A percentile compares a stretch with the other conserved stretches of the same genome.
Evolutionary conservation across 2,797 vertebrate species (phyloP).

Genomic region (Anableps anableps): DNA sequence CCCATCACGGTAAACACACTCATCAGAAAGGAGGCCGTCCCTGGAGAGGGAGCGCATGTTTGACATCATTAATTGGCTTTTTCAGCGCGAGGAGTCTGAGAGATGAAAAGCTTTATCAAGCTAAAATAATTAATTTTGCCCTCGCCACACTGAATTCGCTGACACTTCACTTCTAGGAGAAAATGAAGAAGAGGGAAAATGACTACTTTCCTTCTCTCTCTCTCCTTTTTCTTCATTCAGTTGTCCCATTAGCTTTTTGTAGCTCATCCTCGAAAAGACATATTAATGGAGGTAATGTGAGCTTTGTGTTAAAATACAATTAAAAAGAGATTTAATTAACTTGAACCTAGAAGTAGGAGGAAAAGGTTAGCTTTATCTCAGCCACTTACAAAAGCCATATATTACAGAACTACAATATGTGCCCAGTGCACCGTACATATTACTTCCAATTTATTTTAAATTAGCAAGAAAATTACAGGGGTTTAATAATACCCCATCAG

Average conservation of each 20-base stretch:
- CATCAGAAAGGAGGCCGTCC: conserved; percentile 90
- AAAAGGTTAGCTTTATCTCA: conserved; percentile 89
- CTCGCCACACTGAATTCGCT: conserved; percentile 90
- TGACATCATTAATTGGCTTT: conserved; percentile 99
- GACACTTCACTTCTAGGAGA: conserved; percentile 95
- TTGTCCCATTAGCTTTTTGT: conserved; percentile 63
- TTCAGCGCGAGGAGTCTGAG: conserved; percentile 98
- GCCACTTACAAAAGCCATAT: conserved; percentile 88
- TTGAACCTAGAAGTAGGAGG: conserved; percentile 88
- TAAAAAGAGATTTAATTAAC: conserved; percentile 98
- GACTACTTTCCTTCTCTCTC: conserved; percentile 73
- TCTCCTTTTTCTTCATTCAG: conserved; percentile 67
- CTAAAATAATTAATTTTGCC: conserved; percentile 99
- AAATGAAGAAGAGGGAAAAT: conserved; percentile 75
- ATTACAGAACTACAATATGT: conserved; percentile 90
- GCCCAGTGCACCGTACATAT: conserved; percentile 94
- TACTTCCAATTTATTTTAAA: conserved; percentile 96
- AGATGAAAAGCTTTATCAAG: conserved; percentile 99
- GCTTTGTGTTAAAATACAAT: conserved; percentile 95
- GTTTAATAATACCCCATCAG: conserved; percentile 85
- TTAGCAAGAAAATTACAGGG: conserved; percentile 90
- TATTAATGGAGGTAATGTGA: conserved; percentile 88
- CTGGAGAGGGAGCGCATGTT: conserved; percentile 92
- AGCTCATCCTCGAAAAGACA: conserved; percentile 82
- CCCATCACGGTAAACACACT: conserved; percentile 94